Base-by-base conservation (phyloP, 2,888 invertebrate species). In the Thysanoteuthis rhombus region DNA sequence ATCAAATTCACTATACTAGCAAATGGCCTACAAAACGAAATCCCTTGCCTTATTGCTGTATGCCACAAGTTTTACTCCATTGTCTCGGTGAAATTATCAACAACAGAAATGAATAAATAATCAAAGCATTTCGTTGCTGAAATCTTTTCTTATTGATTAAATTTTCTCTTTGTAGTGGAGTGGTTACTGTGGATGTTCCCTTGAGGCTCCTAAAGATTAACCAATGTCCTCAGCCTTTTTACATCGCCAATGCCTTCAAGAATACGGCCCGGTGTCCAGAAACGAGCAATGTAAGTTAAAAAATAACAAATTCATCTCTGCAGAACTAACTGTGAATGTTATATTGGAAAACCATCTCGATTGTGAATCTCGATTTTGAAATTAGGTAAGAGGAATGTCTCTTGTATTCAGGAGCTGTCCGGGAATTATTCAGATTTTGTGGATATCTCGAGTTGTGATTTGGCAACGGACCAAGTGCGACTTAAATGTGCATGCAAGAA, bases 151-250 rank as follows among this genome's bases (percentile, higher is more conserved):
- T 75, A 12, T 16, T 3, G 1, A n/a, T 75, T 75, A 3, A 75
- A 8, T 58, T 93, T 93, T 25, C 38, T 42, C 91, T 52, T 94
- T 93, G 8, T 98, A 99, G 99, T 97, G 99, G 99, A 94, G 98
- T 98, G 93, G 99, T 99, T 5, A 98, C 98, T 28, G 99, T 99
- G 47, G 98, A 99, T n/a, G 98, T 99, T 98, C 98, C 98, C 95
- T 97, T 99, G 96, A 97, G 98, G 96, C 98, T 98, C 95, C 97
- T 99, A 96, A 99, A 99, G 97, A 98, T 99, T 93, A 99, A 99
- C 97, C 99, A 99, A 97, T 99, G 99, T 96, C 98, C 99, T 6
- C 94, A 95, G 93, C 98, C 98, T 97, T 98, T 98, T 97, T 98
- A 98, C 96, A 98, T 98, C 93, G 98, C 99, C 0, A 99, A 99